These are phyloP conservation scores for Scaptomyza montana DNA, from an alignment of 1,140 invertebrate genomes.

Conservation along the genomic window DNA sequence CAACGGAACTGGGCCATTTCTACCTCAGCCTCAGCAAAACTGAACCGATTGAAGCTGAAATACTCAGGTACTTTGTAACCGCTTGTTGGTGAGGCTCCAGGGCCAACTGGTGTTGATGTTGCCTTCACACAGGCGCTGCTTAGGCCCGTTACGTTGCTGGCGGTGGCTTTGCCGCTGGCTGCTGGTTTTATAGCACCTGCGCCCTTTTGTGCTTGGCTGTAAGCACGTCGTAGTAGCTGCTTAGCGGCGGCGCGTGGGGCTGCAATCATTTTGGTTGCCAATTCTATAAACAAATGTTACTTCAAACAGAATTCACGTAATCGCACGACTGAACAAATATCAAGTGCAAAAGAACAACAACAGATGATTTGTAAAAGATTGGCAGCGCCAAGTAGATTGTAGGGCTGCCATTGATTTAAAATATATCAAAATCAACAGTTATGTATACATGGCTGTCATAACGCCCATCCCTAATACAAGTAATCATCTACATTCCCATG, in stretches of 20 bases:
- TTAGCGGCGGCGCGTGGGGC: slow-evolving; percentile 30
- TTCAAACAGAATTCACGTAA: slow-evolving; percentile 69
- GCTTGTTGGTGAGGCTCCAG: slow-evolving; percentile 88
- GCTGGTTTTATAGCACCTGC: slow-evolving; percentile 24
- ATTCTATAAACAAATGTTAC: slow-evolving; percentile 43
- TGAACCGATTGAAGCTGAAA: slow-evolving; percentile 90
- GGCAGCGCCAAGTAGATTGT: slow-evolving; percentile 17
- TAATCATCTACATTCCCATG: too few species aligned
- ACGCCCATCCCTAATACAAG: too few species aligned
- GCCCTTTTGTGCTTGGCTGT: slow-evolving; percentile 64
- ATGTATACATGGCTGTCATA: too few species aligned
- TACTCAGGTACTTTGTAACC: slow-evolving; percentile 95
- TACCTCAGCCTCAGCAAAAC: slow-evolving; percentile 93
- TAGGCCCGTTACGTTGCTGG: slow-evolving; percentile 86
- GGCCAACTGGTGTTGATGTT: slow-evolving; percentile 87
- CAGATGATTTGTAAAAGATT: slow-evolving; percentile 32
- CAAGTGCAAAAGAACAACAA: slow-evolving; percentile 40
- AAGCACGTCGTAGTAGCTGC: slow-evolving; percentile 54
- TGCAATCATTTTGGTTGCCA: slow-evolving; percentile 54
- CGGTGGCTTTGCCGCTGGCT: slow-evolving; percentile 32
- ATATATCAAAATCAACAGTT: neutral
- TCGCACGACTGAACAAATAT: slow-evolving; percentile 48
- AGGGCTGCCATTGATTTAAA: slow-evolving; percentile 24
- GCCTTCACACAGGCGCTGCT: slow-evolving; percentile 86
- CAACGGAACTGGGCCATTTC: slow-evolving; percentile 91